These are phyloP conservation scores for Percopsis omiscomaycus DNA, from an alignment of 2,797 vertebrate genomes.

Conservation along the genomic window DNA sequence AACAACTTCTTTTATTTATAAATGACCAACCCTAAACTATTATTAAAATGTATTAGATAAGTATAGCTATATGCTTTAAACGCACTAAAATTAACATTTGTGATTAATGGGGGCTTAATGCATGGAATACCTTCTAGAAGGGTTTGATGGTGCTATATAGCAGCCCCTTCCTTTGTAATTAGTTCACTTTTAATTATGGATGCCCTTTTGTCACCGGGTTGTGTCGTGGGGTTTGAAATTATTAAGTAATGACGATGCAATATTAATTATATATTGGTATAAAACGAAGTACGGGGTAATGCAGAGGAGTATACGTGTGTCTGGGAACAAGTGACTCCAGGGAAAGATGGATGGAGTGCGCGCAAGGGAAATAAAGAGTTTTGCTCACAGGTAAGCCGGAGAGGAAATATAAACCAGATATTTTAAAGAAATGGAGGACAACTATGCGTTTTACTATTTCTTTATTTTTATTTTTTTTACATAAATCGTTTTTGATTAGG, in stretches of 20 bases:
- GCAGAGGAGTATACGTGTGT: constrained; percentile 45
- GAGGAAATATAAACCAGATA: not conserved
- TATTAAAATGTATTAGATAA: constrained; percentile 62
- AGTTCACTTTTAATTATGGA: constrained; percentile 86
- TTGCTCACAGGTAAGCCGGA: too few species aligned
- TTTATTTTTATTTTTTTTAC: not conserved
- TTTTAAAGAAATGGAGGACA: constrained; percentile 21
- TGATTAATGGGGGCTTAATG: constrained; percentile 23
- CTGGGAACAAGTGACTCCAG: constrained; percentile 56
- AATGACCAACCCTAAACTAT: constrained; percentile 80
- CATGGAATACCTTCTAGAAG: not conserved
- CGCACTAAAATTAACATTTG: constrained; percentile 31
- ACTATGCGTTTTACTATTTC: not conserved
- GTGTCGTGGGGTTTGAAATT: constrained; percentile 83
- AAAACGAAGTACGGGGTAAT: constrained; percentile 74
- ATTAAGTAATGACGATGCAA: constrained; percentile 87
- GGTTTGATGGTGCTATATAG: constrained; percentile 1
- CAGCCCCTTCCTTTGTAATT: constrained; percentile 70
- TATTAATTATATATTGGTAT: constrained; percentile 86
- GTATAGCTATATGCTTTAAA: not conserved
- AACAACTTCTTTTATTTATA: constrained; percentile 74
- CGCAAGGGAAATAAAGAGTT: constrained; percentile 1
- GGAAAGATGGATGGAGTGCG: constrained; percentile 23
- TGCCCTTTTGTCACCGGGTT: constrained; percentile 79
- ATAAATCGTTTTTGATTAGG: not conserved